Evolutionary conservation across 2,797 vertebrate species (phyloP), one percentile per base, ranked within the genome.

Genomic region (Tolypeutes matacus): DNA sequence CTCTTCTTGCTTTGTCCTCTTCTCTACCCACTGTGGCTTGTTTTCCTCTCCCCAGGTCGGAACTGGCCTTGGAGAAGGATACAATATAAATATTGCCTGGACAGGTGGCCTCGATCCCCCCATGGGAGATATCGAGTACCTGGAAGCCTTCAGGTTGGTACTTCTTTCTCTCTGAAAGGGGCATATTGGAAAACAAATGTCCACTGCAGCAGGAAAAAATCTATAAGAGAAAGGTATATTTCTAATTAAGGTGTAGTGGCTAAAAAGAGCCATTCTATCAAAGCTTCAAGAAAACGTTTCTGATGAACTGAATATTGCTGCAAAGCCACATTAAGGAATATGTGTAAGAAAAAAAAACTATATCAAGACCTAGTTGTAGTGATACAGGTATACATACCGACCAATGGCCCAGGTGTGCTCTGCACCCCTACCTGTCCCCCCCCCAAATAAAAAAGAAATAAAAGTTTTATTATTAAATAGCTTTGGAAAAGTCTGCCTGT

Each of bases 71-170:
- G 97, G 98, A 76, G 98, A 98, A 98, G 98, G 98, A 21, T 98
- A 97, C 96, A 98, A 98, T 97, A 97, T 98, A 98, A 98, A 99
- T 97, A 98, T 98, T 98, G 98, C 98, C 98, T 99, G 98, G 98
- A 99, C 99, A 99, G 99, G 99, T 99, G 99, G 98, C 97, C 98
- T 98, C 81, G 96, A 98, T 96, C 98, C 98, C 97, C 98, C 98
- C 95, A 98, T 98, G 98, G 97, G 97, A 76, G 98, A 98, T 96
- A 97, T 97, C 82, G 98, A 99, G 96, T 98, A 98, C 97, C 98
- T 98, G 73, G 97, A 98, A 88, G 98, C 98, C 60, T 98, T 98
- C 98, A 99, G 98, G 98, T 98, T 97, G 77, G 98, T 98, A 93
- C 34, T 78, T 95, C 95, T 95, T 87, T 86, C 80, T 67, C 60